These are phyloP conservation scores for Dromococcyx pavoninus DNA, from an alignment of 2,797 vertebrate genomes.

Conservation along the genomic window DNA sequence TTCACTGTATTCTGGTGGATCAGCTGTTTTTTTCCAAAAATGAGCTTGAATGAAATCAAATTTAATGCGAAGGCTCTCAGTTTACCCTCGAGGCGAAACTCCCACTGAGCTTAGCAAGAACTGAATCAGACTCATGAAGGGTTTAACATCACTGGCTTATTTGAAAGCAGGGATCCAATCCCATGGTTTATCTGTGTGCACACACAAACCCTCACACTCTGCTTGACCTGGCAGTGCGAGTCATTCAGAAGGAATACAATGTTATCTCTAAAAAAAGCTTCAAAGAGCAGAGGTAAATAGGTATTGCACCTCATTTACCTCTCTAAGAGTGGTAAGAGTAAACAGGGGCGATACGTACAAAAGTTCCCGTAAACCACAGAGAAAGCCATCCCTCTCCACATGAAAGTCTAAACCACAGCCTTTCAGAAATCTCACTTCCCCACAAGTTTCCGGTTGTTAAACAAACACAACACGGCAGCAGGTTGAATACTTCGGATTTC, in stretches of 20 bases:
- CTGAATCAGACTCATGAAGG: background rate
- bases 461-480: background rate
- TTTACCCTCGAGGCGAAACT: conserved; percentile 12
- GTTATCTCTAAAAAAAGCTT: background rate
- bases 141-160: background rate
- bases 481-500: background rate
- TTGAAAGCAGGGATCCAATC: background rate
- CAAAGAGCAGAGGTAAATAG: background rate
- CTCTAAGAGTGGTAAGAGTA: background rate
- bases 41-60: conserved; percentile 32
- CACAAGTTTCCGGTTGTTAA: background rate
- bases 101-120: background rate
- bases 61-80: background rate
- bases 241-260: background rate
- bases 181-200: background rate
- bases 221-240: background rate
- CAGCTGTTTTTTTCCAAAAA: conserved; percentile 16
- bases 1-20: background rate
- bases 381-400: background rate
- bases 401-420: background rate
- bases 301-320: background rate
- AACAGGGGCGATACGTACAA: background rate
- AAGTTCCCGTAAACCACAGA: background rate
- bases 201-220: background rate
- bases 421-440: background rate